These are phyloP conservation scores for Trinectes maculatus DNA, from an alignment of 2,113 vertebrate species.

Conservation along the genomic window DNA sequence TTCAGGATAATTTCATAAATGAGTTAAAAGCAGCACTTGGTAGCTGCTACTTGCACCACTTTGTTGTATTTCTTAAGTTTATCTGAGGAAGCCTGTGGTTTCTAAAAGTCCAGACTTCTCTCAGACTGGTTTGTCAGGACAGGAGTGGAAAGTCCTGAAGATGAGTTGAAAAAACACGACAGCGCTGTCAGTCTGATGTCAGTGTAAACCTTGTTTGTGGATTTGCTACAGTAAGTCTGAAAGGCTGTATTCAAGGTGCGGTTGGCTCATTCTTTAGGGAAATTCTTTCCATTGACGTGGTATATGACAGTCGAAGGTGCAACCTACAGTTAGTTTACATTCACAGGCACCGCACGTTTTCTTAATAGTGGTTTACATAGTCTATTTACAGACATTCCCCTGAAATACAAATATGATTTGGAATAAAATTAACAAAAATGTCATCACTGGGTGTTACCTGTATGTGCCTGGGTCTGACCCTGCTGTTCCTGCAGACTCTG, in stretches of 20 bases:
- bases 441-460: constrained; percentile 73
- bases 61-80: constrained; percentile 5
- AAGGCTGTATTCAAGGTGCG: constrained; percentile 17
- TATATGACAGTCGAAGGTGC: constrained; percentile 9
- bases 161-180: constrained; percentile 18
- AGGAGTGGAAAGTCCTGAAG: constrained; percentile 10
- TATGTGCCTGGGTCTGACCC: constrained; percentile 84
- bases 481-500: constrained; percentile 93
- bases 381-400: too few species aligned
- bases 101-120: constrained; percentile 27
- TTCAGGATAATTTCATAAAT: too few species aligned
- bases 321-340: neutral
- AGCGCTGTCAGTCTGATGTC: constrained; percentile 24
- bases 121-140: constrained; percentile 56
- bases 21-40: too few species aligned
- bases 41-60: neutral
- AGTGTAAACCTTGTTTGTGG: constrained; percentile 35
- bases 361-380: too few species aligned
- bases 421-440: too few species aligned
- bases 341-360: too few species aligned
- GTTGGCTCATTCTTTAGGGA: constrained; percentile 22
- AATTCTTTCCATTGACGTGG: constrained; percentile 33
- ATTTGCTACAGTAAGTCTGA: constrained; percentile 46
- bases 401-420: too few species aligned
- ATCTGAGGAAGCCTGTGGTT: constrained; percentile 11